Evolutionary conservation across 2,113 vertebrate species (phyloP).

Genomic region (Sander vitreus): DNA sequence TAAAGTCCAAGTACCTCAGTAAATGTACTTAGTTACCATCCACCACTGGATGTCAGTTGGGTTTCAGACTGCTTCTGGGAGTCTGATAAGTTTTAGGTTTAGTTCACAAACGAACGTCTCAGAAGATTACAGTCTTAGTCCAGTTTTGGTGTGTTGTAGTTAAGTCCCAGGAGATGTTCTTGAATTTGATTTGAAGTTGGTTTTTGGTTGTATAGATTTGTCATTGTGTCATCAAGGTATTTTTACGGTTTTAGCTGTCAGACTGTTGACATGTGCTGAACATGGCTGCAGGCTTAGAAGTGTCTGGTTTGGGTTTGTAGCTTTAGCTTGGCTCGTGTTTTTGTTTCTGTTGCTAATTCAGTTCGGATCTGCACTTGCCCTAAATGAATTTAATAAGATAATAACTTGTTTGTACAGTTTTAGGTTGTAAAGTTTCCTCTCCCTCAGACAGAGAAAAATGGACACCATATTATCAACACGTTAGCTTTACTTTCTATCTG

Average conservation of each 20-base stretch:
- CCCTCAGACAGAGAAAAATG: too few species aligned
- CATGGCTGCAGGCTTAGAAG: slow-evolving; percentile 16
- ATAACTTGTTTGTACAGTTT: neutral
- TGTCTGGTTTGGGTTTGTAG: slow-evolving; percentile 6
- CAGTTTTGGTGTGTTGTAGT: neutral
- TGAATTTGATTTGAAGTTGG: neutral
- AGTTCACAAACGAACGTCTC: neutral
- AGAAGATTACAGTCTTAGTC: neutral
- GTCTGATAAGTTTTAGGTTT: neutral
- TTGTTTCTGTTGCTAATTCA: slow-evolving; percentile 3
- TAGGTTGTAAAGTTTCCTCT: neutral
- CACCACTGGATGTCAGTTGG: too few species aligned
- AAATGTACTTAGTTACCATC: too few species aligned
- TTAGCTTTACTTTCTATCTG: neutral
- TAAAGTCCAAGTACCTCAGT: too few species aligned
- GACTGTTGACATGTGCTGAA: slow-evolving; percentile 25
- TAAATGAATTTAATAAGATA: neutral
- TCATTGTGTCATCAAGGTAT: neutral
- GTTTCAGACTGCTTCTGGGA: too few species aligned
- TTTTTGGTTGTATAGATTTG: neutral
- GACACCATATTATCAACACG: neutral
- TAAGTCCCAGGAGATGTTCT: neutral
- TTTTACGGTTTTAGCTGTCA: slow-evolving; percentile 23
- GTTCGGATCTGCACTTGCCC: neutral
- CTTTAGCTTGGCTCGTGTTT: slow-evolving; percentile 15